Percentiles rank a stretch among this genome's conserved stretches.
phyloP scores from a whole-genome alignment of 2,113 vertebrate genomes.

The Bungarus multicinctus region DNA sequence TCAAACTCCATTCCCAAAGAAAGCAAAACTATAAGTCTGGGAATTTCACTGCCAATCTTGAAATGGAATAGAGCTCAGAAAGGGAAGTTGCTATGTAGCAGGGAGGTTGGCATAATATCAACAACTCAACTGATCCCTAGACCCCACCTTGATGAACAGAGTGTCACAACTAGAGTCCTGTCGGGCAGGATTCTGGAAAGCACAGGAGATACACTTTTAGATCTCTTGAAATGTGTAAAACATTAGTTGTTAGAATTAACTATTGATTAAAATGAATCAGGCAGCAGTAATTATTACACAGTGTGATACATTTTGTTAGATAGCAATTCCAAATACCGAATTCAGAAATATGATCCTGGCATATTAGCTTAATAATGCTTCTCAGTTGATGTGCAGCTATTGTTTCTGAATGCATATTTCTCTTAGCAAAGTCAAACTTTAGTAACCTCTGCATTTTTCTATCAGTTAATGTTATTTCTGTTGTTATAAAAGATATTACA shows the following conservation, averaged over 20 bases:
- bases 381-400: not conserved
- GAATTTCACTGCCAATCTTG: not conserved
- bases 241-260: slow-evolving; percentile 1
- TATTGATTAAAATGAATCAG: slow-evolving; percentile 12
- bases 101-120: not conserved
- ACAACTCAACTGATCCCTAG: not conserved
- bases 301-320: not conserved
- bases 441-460: not conserved
- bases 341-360: not conserved
- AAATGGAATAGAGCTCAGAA: not conserved
- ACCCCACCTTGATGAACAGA: not conserved
- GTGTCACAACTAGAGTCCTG: not conserved
- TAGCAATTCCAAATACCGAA: not conserved
- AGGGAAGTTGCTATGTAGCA: not conserved
- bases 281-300: not conserved
- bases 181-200: not conserved
- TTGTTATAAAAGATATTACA: not conserved
- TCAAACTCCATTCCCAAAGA: not conserved
- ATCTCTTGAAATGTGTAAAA: slow-evolving; percentile 10
- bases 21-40: not conserved
- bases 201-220: not conserved
- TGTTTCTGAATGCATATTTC: not conserved
- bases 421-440: not conserved
- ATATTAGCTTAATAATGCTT: not conserved
- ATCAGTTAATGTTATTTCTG: not conserved